phyloP scores from a whole-genome alignment of 2,113 vertebrate species.

The Pituophis catenifer region DNA sequence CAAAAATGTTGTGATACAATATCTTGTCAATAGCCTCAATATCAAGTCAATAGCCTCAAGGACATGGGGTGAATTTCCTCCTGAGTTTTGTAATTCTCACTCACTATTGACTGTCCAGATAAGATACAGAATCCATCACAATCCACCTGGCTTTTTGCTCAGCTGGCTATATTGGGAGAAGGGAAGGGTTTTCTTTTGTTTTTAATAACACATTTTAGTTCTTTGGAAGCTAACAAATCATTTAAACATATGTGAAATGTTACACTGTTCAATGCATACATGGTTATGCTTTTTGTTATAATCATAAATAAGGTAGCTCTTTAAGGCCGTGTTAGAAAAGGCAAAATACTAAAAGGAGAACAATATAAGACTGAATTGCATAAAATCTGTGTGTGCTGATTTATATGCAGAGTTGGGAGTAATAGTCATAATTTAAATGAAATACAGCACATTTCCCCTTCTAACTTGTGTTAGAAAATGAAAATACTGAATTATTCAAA shows the following conservation, averaged over 20 bases:
- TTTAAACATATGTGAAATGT: not conserved
- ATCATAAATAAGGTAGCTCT: not conserved
- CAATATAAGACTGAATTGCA: not conserved
- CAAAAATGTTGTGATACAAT: not conserved
- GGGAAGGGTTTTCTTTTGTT: not conserved
- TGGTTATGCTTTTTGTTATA: not conserved
- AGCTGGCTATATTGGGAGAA: not conserved
- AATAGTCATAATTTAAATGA: not conserved
- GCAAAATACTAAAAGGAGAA: not conserved
- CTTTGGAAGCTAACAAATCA: not conserved
- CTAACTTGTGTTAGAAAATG: not conserved
- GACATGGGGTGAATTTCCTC: conserved; percentile 18
- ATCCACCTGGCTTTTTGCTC: not conserved
- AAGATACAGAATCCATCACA: not conserved
- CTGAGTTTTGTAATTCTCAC: not conserved
- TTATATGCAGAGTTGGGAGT: not conserved
- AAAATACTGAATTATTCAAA: not conserved
- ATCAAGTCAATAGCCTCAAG: not conserved
- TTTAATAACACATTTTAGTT: not conserved
- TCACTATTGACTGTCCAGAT: not conserved
- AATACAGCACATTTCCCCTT: not conserved
- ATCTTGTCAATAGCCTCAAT: not conserved
- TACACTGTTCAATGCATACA: not conserved
- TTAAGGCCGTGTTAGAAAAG: not conserved
- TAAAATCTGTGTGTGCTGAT: not conserved